phyloP scores from a whole-genome alignment of 2,113 vertebrate genomes.

The Chrysochloris asiatica region DNA sequence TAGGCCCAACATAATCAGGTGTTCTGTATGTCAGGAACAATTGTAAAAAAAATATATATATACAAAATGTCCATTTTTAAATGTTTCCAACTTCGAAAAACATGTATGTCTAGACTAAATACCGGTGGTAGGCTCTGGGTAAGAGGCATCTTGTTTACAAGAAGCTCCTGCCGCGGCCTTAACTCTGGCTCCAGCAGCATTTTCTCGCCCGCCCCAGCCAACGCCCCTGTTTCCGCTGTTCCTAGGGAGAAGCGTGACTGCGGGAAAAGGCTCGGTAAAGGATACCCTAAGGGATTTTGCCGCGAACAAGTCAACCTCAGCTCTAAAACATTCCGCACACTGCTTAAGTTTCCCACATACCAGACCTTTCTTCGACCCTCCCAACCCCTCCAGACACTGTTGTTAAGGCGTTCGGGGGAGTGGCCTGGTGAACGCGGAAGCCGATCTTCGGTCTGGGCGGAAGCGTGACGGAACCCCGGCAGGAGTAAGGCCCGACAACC shows the following conservation, averaged over 20 bases:
- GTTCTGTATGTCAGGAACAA: neutral
- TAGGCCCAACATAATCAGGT: no score
- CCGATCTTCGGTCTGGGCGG: neutral
- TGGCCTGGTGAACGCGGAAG: neutral
- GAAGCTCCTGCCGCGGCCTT: no score
- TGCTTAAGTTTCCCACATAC: neutral
- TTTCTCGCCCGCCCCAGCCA: no score
- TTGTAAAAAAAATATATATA: neutral
- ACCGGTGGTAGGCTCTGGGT: neutral
- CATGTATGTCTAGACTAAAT: neutral
- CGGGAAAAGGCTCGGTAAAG: neutral
- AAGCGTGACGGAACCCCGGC: neutral
- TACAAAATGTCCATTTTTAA: neutral
- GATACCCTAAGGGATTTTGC: no score
- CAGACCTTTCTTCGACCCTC: neutral
- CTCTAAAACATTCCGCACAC: neutral
- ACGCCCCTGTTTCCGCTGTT: neutral
- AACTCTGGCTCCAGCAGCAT: no score
- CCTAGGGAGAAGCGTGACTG: neutral
- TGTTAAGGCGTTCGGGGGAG: neutral
- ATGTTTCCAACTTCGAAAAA: neutral
- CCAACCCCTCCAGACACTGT: neutral
- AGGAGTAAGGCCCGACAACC: accelerated
- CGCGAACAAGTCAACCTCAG: no score
- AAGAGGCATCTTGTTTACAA: neutral